Conservation (phyloP, 2,797 vertebrate genomes). For the Tauraco hartlaubi region DNA sequence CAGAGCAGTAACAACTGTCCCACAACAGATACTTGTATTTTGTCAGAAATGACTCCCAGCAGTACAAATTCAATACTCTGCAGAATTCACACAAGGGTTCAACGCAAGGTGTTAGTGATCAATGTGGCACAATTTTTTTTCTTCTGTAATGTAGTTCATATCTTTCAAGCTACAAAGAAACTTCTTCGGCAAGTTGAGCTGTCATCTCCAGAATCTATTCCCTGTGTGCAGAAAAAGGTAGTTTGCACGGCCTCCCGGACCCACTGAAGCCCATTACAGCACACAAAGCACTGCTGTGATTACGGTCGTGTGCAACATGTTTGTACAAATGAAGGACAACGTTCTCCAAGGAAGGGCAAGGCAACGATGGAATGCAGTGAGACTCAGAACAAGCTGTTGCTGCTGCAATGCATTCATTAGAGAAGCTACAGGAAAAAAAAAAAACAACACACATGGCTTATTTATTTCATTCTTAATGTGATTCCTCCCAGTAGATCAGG, state of each 20-base stretch:
- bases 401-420: neutral
- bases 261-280: too few species aligned
- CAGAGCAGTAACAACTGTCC: neutral
- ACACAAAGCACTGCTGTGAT: neutral
- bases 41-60: neutral
- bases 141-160: neutral
- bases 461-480: neutral
- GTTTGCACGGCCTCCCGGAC: neutral
- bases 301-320: neutral
- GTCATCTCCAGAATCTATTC: neutral
- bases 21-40: neutral
- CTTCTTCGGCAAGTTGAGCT: neutral
- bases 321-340: neutral
- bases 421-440: neutral
- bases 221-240: neutral
- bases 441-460: neutral
- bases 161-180: neutral
- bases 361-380: neutral
- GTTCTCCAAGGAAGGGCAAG: neutral
- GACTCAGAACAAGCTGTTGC: neutral
- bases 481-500: neutral
- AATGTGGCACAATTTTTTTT: neutral
- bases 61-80: neutral
- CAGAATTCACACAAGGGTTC: neutral
- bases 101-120: neutral